Evolutionary conservation across 2,888 invertebrate species (phyloP).

Genomic region (Nysson spinosus): DNA sequence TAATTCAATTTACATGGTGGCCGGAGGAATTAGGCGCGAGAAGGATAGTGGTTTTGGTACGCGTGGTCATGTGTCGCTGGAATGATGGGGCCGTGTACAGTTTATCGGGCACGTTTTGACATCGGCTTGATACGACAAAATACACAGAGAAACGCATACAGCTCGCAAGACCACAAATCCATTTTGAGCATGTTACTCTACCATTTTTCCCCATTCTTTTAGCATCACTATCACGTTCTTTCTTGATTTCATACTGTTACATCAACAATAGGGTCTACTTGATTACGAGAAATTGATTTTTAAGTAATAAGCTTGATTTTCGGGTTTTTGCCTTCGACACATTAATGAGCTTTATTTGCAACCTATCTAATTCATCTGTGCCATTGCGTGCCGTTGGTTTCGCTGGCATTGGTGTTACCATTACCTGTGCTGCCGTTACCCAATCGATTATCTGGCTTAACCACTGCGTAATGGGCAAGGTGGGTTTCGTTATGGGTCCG

Average conservation of each 20-base stretch:
- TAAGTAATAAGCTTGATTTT: slow-evolving; percentile 57
- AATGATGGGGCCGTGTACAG: slow-evolving; percentile 9
- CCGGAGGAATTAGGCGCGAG: slow-evolving; percentile 57
- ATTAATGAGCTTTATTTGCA: slow-evolving; percentile 61
- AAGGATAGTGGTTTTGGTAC: slow-evolving; percentile 61
- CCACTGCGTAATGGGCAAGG: slow-evolving; percentile 59
- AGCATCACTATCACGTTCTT: background rate
- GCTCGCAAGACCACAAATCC: slow-evolving; percentile 51
- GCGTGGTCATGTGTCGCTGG: slow-evolving; percentile 29
- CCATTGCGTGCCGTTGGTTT: slow-evolving; percentile 40
- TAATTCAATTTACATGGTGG: slow-evolving; percentile 57
- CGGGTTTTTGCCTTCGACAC: slow-evolving; percentile 55
- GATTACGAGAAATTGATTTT: slow-evolving; percentile 37
- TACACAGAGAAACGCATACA: slow-evolving; percentile 2
- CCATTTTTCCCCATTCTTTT: slow-evolving; percentile 3
- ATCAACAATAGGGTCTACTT: background rate
- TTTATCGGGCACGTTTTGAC: slow-evolving; percentile 52
- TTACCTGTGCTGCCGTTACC: slow-evolving; percentile 23
- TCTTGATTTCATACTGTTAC: background rate
- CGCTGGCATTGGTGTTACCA: slow-evolving; percentile 34
- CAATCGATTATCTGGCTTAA: slow-evolving; percentile 61
- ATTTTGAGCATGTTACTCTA: slow-evolving; percentile 35
- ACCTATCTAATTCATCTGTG: slow-evolving; percentile 59
- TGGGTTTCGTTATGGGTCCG: slow-evolving; percentile 42
- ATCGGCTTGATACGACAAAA: slow-evolving; percentile 32